Evolutionary conservation across 2,113 vertebrate genomes (phyloP).

Genomic region (Bubalus kerabau): DNA sequence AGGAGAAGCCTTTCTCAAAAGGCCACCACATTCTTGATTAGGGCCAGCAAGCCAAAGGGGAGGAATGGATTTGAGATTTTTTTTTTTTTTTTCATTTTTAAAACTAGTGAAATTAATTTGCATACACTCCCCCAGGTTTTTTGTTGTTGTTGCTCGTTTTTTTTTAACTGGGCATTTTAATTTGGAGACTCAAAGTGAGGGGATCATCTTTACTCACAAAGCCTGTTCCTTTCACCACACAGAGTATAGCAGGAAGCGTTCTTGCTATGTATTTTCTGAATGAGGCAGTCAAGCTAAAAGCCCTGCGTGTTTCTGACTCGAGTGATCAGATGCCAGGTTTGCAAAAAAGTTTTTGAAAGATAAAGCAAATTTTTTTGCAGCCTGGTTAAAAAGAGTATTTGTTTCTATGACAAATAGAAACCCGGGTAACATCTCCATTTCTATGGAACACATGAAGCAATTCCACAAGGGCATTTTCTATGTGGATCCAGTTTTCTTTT

Average conservation of each 20-base stretch:
- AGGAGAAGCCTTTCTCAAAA: constrained; percentile 45
- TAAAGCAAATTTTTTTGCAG: neutral
- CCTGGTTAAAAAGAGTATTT: neutral
- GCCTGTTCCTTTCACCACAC: neutral
- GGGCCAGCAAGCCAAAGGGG: neutral
- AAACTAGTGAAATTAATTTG: constrained; percentile 17
- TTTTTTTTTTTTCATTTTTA: neutral
- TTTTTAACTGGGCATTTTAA: neutral
- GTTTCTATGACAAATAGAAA: neutral
- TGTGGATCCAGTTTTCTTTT: neutral
- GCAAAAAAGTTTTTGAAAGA: constrained; percentile 26
- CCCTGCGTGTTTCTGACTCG: neutral
- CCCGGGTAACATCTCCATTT: neutral
- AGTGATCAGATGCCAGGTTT: neutral
- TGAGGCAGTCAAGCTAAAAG: neutral
- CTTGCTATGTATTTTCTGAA: neutral
- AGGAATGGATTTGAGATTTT: neutral
- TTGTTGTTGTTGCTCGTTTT: neutral
- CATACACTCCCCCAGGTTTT: neutral
- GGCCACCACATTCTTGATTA: constrained; percentile 8
- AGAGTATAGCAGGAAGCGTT: neutral
- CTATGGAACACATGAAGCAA: neutral
- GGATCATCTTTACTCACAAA: neutral
- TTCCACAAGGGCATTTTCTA: neutral
- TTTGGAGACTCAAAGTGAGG: neutral